These are phyloP conservation scores for Sarcophaga carnaria DNA, from an alignment of 2,888 invertebrate species.

Conservation along the genomic window DNA sequence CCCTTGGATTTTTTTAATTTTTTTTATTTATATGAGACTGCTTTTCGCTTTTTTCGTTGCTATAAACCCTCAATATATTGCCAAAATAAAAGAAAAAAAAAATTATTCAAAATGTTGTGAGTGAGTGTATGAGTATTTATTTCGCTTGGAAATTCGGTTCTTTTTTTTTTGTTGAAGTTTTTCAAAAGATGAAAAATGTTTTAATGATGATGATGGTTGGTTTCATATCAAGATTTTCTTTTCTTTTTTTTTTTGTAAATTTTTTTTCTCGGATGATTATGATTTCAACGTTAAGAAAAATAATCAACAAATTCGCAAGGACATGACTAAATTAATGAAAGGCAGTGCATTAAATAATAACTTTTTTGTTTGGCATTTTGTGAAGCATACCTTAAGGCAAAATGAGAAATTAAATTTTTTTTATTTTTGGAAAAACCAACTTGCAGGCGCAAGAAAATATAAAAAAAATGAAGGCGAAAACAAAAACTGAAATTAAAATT, in stretches of 20 bases:
- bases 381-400: slow-evolving; percentile 52
- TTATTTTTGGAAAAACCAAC: background rate
- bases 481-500: slow-evolving; percentile 4
- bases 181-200: slow-evolving; percentile 4
- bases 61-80: slow-evolving; percentile 12
- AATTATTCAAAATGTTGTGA: background rate
- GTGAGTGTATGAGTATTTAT: slow-evolving; percentile 19
- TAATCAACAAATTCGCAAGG: slow-evolving; percentile 46
- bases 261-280: background rate
- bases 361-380: slow-evolving; percentile 25
- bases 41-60: slow-evolving; percentile 4
- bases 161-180: background rate
- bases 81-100: slow-evolving; percentile 11
- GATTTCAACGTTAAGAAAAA: background rate
- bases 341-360: slow-evolving; percentile 46
- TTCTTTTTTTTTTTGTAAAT: background rate
- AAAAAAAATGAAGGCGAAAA: background rate
- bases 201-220: slow-evolving; percentile 37
- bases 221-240: slow-evolving; percentile 37
- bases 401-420: slow-evolving; percentile 22
- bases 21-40: background rate
- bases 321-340: slow-evolving; percentile 49
- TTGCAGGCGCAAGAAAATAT: background rate
- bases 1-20: background rate
- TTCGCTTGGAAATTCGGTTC: slow-evolving; percentile 17